phyloP scores from a whole-genome alignment of 2,797 vertebrate species.

The Catharus ustulatus region DNA sequence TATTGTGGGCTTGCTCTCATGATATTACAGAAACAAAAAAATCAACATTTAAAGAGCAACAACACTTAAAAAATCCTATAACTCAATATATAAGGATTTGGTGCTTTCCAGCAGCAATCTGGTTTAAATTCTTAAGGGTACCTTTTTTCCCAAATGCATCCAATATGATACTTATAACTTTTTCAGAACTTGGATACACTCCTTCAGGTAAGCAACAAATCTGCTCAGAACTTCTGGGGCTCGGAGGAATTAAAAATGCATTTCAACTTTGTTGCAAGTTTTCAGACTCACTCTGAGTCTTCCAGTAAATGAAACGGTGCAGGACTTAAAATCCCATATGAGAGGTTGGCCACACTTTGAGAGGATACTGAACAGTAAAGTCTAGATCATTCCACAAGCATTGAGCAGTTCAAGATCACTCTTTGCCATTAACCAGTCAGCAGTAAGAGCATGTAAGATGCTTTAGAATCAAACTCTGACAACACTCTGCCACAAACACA shows the following conservation, averaged over 20 bases:
- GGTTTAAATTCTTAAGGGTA: conserved; percentile 2
- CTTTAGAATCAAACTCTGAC: background rate
- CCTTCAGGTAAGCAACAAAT: background rate
- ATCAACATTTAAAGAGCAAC: background rate
- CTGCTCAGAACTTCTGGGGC: background rate
- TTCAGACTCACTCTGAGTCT: background rate
- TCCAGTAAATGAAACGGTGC: background rate
- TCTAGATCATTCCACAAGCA: background rate
- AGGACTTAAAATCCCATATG: background rate
- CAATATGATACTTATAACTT: background rate
- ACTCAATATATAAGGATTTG: background rate
- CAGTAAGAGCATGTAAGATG: background rate
- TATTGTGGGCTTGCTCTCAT: conserved; percentile 24
- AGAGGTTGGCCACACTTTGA: background rate
- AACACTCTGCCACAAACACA: background rate
- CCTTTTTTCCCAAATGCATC: background rate
- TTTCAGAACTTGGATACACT: background rate
- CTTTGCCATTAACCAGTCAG: background rate
- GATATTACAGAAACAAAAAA: conserved; percentile 1
- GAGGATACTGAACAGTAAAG: background rate
- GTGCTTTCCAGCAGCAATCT: conserved; percentile 11
- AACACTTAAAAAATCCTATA: background rate
- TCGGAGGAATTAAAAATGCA: background rate
- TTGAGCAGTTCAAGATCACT: background rate
- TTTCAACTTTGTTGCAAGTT: background rate